phyloP scores from a whole-genome alignment of 1,140 invertebrate species.

The Thaumatotibia leucotreta region DNA sequence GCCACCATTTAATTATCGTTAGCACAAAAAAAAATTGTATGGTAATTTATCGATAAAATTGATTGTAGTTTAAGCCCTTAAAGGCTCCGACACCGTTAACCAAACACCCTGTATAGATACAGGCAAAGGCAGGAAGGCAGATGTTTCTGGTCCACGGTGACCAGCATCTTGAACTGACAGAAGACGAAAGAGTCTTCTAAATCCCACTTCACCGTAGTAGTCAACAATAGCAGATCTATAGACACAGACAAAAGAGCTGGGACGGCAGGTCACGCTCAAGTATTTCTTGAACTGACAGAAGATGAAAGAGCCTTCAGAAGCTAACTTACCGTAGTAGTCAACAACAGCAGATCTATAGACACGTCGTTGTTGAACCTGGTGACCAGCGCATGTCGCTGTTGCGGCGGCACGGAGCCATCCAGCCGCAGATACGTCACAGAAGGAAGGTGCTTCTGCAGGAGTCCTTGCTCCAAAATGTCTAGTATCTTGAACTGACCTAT shows the following conservation, averaged over 20 bases:
- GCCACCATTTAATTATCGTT: no score
- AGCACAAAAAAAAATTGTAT: no score
- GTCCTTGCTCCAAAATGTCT: conserved; percentile 97
- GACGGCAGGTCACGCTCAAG: conserved; percentile 98
- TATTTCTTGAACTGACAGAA: conserved; percentile 99
- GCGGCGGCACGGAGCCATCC: conserved; percentile 95
- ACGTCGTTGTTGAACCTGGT: conserved; percentile 97
- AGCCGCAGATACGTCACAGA: conserved; percentile 93
- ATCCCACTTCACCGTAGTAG: conserved; percentile 89
- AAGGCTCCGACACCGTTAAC: no score
- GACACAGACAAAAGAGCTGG: no score
- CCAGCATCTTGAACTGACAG: conserved; percentile 98
- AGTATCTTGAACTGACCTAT: conserved; percentile 98
- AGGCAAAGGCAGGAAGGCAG: no score
- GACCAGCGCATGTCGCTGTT: conserved; percentile 91
- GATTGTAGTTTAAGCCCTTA: no score
- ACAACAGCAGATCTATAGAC: conserved; percentile 95
- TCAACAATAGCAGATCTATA: conserved; percentile 97
- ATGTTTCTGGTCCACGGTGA: conserved; percentile 98
- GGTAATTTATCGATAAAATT: no score
- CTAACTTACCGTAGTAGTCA: conserved; percentile 93
- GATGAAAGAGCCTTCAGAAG: no score
- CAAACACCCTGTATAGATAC: conserved; percentile 93
- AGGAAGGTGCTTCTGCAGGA: conserved; percentile 91
- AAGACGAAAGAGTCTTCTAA: conserved; percentile 98